phyloP scores from a whole-genome alignment of 2,113 vertebrate genomes.

The Laticauda laticaudata region DNA sequence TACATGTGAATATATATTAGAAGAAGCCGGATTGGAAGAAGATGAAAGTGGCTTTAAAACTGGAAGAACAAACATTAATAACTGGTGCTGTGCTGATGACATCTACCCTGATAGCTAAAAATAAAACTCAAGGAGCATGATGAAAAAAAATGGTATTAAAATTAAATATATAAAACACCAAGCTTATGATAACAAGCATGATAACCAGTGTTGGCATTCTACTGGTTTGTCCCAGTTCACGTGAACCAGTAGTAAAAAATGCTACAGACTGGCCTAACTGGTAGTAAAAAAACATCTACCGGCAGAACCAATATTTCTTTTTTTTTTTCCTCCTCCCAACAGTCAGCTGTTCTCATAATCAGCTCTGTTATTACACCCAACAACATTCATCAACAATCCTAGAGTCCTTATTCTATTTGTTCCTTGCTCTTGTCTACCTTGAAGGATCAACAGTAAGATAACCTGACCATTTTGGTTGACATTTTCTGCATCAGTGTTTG shows the following conservation, averaged over 20 bases:
- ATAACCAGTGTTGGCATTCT: too few relatives aligned
- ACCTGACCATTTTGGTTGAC: background rate
- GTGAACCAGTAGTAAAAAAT: too few relatives aligned
- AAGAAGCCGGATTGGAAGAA: background rate
- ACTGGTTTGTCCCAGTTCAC: too few relatives aligned
- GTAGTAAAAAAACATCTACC: too few relatives aligned
- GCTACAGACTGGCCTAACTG: too few relatives aligned
- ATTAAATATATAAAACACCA: too few relatives aligned
- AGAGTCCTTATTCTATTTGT: background rate
- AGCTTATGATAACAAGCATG: background rate
- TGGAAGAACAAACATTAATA: background rate
- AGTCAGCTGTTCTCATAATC: too few relatives aligned
- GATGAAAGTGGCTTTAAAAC: background rate
- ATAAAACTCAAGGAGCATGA: background rate
- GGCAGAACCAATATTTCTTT: too few relatives aligned
- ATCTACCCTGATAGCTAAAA: background rate
- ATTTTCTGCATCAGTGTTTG: background rate
- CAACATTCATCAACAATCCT: background rate
- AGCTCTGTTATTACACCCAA: background rate
- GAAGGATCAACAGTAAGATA: background rate
- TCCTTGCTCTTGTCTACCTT: background rate
- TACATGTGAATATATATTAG: background rate
- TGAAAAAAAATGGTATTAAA: background rate
- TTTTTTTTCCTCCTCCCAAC: too few relatives aligned
- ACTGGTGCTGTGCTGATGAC: background rate